These are phyloP conservation scores for Adelges cooleyi DNA, from an alignment of 1,140 invertebrate species.

Conservation along the genomic window DNA sequence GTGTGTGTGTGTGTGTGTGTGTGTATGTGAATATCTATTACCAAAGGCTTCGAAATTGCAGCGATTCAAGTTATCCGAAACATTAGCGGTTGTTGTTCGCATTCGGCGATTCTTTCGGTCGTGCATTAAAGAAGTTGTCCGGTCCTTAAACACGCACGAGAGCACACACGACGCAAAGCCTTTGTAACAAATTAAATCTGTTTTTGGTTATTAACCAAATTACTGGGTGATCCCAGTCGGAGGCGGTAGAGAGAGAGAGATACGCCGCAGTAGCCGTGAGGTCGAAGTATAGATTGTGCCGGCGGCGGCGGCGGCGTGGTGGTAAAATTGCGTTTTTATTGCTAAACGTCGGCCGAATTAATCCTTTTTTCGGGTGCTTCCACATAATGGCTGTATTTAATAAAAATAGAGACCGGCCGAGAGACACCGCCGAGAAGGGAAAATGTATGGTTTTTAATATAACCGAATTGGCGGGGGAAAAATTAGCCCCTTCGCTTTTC, in stretches of 20 bases:
- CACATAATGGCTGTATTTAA: neutral
- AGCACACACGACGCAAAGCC: neutral
- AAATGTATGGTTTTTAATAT: constrained; percentile 4
- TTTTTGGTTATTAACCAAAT: neutral
- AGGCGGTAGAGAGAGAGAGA: neutral
- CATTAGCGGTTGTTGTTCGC: neutral
- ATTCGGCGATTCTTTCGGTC: neutral
- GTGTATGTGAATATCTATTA: too few relatives aligned
- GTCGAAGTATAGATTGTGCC: too few relatives aligned
- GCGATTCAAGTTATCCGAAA: constrained; percentile 12
- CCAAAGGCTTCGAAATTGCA: neutral
- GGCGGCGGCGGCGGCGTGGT: neutral
- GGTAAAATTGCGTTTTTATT: constrained; percentile 6
- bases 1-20: too few relatives aligned
- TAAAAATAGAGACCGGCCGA: neutral
- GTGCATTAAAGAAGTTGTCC: neutral
- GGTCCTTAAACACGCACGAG: constrained; percentile 7
- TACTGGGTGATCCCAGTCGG: neutral
- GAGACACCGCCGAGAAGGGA: neutral
- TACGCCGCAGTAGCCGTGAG: too few relatives aligned
- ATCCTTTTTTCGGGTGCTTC: neutral
- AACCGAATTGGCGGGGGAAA: neutral
- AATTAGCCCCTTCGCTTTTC: neutral
- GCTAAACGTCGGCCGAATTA: neutral
- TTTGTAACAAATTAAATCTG: constrained; percentile 13